Conservation (phyloP, 2,888 invertebrate genomes). For the Dascillus cervinus region DNA sequence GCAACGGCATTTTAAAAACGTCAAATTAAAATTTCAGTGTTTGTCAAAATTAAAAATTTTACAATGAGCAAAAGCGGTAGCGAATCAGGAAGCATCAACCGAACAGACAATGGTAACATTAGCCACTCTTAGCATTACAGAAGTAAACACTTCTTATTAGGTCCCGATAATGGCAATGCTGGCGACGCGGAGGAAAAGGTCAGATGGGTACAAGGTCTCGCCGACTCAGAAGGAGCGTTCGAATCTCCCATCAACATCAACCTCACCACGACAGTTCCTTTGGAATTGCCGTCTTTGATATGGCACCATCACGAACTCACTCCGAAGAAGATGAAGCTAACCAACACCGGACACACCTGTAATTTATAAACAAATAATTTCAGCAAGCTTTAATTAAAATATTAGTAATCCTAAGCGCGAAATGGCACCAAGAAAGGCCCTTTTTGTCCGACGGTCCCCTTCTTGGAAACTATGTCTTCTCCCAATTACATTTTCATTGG, state of each 20-base stretch:
- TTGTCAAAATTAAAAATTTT: no score
- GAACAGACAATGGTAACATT: no score
- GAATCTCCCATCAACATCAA: conserved; percentile 45
- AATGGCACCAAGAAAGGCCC: conserved; percentile 55
- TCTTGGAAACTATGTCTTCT: conserved; percentile 52
- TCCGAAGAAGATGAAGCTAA: conserved; percentile 57
- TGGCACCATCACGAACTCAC: conserved; percentile 52
- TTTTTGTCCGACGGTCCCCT: conserved; percentile 47
- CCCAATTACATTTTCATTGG: conserved; percentile 67
- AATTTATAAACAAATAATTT: neutral
- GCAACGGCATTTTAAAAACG: no score
- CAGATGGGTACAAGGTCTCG: conserved; percentile 9
- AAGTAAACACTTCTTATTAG: no score
- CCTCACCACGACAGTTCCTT: conserved; percentile 31
- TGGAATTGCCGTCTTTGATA: conserved; percentile 44
- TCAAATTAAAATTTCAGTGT: no score
- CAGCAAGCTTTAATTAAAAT: conserved; percentile 4
- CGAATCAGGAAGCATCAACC: no score
- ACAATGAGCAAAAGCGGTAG: no score
- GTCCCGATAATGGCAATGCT: no score
- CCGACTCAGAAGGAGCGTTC: conserved; percentile 14
- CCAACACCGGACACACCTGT: conserved; percentile 62
- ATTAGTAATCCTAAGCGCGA: conserved; percentile 53
- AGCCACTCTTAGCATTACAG: no score
- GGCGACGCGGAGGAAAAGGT: conserved; percentile 6